Evolutionary conservation across 1,140 invertebrate species (phyloP).

Genomic region (Drosophila baimaii): DNA sequence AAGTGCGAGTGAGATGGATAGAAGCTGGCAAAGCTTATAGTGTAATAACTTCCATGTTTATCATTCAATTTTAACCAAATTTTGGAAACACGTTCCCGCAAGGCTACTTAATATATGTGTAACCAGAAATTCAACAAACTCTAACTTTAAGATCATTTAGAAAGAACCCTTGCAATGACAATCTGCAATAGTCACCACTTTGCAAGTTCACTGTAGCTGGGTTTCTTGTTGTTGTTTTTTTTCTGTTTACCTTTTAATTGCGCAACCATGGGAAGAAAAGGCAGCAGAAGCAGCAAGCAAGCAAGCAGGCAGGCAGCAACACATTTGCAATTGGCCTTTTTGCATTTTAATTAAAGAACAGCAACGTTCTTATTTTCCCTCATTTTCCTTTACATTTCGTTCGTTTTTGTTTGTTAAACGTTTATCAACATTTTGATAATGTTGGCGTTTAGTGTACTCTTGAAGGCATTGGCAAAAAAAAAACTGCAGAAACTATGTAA

Average conservation of each 20-base stretch:
- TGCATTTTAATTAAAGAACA: conserved; percentile 78
- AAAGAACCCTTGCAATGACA: no score
- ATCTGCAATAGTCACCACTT: no score
- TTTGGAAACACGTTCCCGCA: background rate
- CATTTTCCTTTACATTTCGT: background rate
- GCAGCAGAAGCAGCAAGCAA: conserved; percentile 12
- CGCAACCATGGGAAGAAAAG: conserved; percentile 50
- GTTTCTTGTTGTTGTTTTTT: conserved; percentile 8
- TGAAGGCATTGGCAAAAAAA: conserved; percentile 17
- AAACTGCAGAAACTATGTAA: conserved; percentile 20
- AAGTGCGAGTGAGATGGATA: background rate
- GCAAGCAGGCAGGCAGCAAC: conserved; percentile 36
- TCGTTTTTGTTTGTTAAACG: conserved; percentile 62
- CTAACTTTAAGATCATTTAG: no score
- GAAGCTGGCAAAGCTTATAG: background rate
- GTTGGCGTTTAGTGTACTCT: conserved; percentile 67
- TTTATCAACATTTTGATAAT: conserved; percentile 83
- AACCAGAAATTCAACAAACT: background rate
- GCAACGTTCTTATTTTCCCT: conserved; percentile 22
- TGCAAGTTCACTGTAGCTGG: background rate
- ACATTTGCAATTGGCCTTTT: conserved; percentile 80
- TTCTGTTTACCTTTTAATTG: conserved; percentile 69
- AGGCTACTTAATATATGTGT: background rate
- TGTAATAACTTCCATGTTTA: background rate
- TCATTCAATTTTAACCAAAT: background rate